These are phyloP conservation scores for Scaptomyza tumidula DNA, from an alignment of 2,888 invertebrate genomes.

Conservation along the genomic window DNA sequence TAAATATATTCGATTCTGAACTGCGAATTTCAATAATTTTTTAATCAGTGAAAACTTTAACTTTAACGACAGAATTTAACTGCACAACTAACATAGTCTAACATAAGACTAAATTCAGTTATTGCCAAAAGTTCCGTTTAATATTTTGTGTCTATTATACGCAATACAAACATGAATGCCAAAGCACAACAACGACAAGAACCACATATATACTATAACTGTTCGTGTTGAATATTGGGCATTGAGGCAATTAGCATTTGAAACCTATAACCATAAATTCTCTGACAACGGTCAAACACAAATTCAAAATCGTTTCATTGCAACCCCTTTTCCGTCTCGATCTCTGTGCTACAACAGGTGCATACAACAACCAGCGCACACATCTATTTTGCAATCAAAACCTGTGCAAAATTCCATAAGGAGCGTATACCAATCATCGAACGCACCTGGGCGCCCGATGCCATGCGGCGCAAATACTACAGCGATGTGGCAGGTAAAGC, in stretches of 20 bases:
- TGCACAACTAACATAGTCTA: too few relatives aligned
- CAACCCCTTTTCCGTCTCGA: neutral
- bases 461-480: constrained; percentile 90
- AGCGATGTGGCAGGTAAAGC: constrained; percentile 90
- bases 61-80: too few relatives aligned
- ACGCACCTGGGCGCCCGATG: constrained; percentile 92
- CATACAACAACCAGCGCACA: constrained; percentile 61
- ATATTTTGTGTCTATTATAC: constrained; percentile 11
- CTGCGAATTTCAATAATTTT: too few relatives aligned
- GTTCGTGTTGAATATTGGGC: constrained; percentile 5
- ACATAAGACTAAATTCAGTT: neutral
- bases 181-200: neutral
- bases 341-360: constrained; percentile 49
- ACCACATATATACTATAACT: neutral
- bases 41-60: too few relatives aligned
- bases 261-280: constrained; percentile 70
- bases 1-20: neutral
- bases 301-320: constrained; percentile 22
- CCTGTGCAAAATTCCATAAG: constrained; percentile 92
- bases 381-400: constrained; percentile 92
- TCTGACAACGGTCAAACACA: constrained; percentile 39
- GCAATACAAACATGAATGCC: constrained; percentile 19
- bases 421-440: constrained; percentile 91
- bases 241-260: constrained; percentile 65
- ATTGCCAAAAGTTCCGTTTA: neutral